A percentile compares a stretch with the other conserved stretches of the same genome.
Evolutionary conservation across 2,888 invertebrate species (phyloP).

Genomic region (Agrotis ipsilon): DNA sequence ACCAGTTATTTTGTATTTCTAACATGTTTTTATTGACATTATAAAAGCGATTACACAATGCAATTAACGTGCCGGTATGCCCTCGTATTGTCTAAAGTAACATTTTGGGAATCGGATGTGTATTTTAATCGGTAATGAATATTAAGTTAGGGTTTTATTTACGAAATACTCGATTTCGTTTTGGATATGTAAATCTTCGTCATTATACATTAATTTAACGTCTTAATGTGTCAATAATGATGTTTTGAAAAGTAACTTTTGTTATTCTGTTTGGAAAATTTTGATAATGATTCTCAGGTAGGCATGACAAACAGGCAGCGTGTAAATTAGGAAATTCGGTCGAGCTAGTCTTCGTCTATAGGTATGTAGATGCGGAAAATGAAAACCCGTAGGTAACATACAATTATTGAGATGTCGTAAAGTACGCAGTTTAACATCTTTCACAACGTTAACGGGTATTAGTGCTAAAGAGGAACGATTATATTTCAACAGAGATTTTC

Average conservation of each 20-base stretch:
- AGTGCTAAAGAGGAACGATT: constrained; percentile 23
- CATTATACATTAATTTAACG: constrained; percentile 21
- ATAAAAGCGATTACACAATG: constrained; percentile 74
- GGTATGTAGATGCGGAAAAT: neutral
- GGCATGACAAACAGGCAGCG: neutral
- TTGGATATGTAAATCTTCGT: constrained; percentile 24
- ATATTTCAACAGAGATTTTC: constrained; percentile 46
- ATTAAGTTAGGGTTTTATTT: constrained; percentile 25
- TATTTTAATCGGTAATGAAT: constrained; percentile 36
- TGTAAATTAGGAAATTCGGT: neutral
- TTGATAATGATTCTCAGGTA: neutral
- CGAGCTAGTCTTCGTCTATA: neutral
- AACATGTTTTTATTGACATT: constrained; percentile 77
- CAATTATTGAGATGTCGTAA: constrained; percentile 2
- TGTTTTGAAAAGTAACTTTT: neutral
- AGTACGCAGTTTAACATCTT: constrained; percentile 19
- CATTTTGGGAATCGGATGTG: constrained; percentile 44
- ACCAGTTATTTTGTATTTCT: constrained; percentile 76
- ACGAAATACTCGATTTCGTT: constrained; percentile 30
- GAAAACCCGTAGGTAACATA: neutral
- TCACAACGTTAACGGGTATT: constrained; percentile 10
- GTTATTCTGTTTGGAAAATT: constrained; percentile 2
- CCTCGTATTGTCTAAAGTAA: constrained; percentile 37
- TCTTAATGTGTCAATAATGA: neutral
- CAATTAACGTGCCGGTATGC: constrained; percentile 68